Conservation (phyloP, 2,888 invertebrate genomes). For the Apamea monoglypha region DNA sequence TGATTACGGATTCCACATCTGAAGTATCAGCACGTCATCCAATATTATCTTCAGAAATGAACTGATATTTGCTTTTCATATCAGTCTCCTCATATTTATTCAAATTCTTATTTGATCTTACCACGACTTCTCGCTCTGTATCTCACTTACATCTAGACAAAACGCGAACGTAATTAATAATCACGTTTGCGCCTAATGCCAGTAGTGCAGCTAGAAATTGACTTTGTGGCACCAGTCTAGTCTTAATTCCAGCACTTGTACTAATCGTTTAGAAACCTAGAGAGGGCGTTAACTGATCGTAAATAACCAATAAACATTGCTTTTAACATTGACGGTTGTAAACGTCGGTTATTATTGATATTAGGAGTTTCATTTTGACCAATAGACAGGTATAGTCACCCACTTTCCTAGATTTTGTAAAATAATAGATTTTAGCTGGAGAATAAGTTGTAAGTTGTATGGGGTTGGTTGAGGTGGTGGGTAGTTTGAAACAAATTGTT, state of each 20-base stretch:
- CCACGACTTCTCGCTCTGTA: constrained; percentile 10
- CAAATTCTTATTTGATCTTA: constrained; percentile 7
- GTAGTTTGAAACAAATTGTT: constrained; percentile 31
- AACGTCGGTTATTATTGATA: constrained; percentile 70
- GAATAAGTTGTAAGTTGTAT: constrained; percentile 30
- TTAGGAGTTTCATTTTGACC: constrained; percentile 66
- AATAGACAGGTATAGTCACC: constrained; percentile 59
- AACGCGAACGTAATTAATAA: constrained; percentile 20
- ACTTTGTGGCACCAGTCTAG: constrained; percentile 42
- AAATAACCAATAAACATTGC: constrained; percentile 73
- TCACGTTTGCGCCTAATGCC: constrained; percentile 35
- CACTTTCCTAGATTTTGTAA: constrained; percentile 58
- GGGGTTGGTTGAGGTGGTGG: neutral
- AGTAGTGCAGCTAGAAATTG: constrained; percentile 51
- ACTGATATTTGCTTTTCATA: constrained; percentile 19
- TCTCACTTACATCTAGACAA: constrained; percentile 10
- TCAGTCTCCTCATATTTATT: constrained; percentile 17
- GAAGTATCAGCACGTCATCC: neutral
- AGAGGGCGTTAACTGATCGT: constrained; percentile 70
- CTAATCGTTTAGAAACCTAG: constrained; percentile 78
- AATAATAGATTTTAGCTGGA: constrained; percentile 54
- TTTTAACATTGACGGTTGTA: constrained; percentile 59
- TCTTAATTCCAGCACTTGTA: constrained; percentile 70
- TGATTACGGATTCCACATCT: neutral
- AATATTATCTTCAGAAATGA: constrained; percentile 11